A percentile compares a stretch with the other conserved stretches of the same genome.
Conservation (phyloP, 2,797 vertebrate species). For the Karalla daura region DNA sequence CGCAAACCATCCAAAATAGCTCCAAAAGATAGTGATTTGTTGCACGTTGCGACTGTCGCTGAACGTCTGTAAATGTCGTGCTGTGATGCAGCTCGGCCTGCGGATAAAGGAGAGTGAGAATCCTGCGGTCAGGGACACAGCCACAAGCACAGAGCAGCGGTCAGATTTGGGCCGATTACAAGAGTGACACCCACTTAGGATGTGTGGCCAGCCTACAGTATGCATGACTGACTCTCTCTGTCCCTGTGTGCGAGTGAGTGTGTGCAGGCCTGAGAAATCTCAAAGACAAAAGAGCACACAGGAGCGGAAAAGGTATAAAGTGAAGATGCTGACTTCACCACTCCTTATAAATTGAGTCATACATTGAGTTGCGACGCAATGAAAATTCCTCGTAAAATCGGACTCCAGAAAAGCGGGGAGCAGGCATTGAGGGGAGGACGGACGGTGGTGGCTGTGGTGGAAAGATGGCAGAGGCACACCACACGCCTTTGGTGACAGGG, state of each 20-base stretch:
- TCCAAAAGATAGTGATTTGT: constrained; percentile 67
- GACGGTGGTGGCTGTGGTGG: constrained; percentile 65
- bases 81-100: constrained; percentile 62
- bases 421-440: constrained; percentile 47
- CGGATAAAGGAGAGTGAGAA: constrained; percentile 66
- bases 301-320: constrained; percentile 66
- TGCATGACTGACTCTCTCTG: constrained; percentile 41
- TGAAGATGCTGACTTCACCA: constrained; percentile 77
- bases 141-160: constrained; percentile 73
- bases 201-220: constrained; percentile 66
- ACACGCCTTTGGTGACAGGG: constrained; percentile 60
- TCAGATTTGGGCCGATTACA: constrained; percentile 76
- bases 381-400: constrained; percentile 78
- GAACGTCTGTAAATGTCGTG: constrained; percentile 57
- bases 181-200: constrained; percentile 83
- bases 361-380: constrained; percentile 76
- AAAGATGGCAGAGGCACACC: constrained; percentile 73
- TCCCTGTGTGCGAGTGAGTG: constrained; percentile 22
- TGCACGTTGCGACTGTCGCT: constrained; percentile 46
- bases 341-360: constrained; percentile 79
- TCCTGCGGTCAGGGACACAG: constrained; percentile 65
- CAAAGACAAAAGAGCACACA: constrained; percentile 70
- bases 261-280: constrained; percentile 44
- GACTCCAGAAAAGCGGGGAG: constrained; percentile 60
- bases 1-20: constrained; percentile 50